Percentiles rank a stretch among this genome's conserved stretches.
phyloP scores from a whole-genome alignment of 2,797 vertebrate species.

The Jordanella pulchra region DNA sequence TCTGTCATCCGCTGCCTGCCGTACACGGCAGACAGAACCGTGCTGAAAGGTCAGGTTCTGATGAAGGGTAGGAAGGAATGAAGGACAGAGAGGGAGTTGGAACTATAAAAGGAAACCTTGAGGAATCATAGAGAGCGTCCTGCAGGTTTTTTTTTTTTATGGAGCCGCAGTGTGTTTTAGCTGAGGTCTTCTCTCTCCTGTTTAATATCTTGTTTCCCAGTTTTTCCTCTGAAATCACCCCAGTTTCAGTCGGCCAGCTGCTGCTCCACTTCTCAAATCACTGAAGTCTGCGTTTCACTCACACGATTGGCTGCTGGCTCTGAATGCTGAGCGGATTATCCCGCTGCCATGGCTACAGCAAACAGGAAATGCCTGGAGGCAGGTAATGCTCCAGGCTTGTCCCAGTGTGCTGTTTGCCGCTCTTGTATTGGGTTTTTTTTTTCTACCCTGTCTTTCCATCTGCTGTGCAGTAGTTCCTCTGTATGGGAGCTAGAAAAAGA shows the following conservation, averaged over 20 bases:
- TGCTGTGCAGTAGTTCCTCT: constrained; percentile 55
- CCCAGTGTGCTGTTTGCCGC: constrained; percentile 47
- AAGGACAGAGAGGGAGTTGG: neutral
- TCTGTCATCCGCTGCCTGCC: constrained; percentile 60
- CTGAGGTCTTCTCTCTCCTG: constrained; percentile 30
- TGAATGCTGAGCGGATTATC: constrained; percentile 64
- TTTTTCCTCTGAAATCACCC: constrained; percentile 36
- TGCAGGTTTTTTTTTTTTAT: constrained; percentile 47
- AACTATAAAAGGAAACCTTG: constrained; percentile 12
- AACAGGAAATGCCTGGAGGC: constrained; percentile 78
- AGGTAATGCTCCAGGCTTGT: constrained; percentile 65
- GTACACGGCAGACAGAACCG: constrained; percentile 48
- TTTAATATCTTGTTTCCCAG: constrained; percentile 22
- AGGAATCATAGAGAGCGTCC: constrained; percentile 30
- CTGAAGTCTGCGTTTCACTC: constrained; percentile 45
- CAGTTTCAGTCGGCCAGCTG: constrained; percentile 49
- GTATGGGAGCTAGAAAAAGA: constrained; percentile 58
- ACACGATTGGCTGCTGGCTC: constrained; percentile 51
- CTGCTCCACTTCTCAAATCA: constrained; percentile 66
- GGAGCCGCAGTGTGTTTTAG: neutral
- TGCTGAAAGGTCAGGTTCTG: constrained; percentile 63
- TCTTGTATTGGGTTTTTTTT: constrained; percentile 45
- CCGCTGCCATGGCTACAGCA: constrained; percentile 72
- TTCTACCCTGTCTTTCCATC: constrained; percentile 53
- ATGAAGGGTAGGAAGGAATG: constrained; percentile 34